phyloP scores from a whole-genome alignment of 2,888 invertebrate genomes.

The Tenthredo amoena region DNA sequence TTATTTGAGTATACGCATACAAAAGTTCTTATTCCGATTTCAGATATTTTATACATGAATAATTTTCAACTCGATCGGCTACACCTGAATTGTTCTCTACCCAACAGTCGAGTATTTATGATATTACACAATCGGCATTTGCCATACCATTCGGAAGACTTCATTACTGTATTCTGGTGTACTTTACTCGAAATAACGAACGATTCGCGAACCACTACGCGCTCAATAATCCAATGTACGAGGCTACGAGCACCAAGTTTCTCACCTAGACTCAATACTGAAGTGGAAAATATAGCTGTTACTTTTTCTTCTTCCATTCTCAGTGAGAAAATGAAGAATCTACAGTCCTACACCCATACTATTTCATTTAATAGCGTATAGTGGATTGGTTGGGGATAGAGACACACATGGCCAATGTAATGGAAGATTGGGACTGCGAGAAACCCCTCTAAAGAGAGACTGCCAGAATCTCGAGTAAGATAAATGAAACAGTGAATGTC shows the following conservation, averaged over 20 bases:
- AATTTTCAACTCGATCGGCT: constrained; percentile 10
- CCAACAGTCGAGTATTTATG: not conserved
- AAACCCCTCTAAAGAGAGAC: not conserved
- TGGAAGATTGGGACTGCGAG: constrained; percentile 31
- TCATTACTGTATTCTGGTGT: not conserved
- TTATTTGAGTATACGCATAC: no score
- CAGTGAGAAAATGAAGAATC: not conserved
- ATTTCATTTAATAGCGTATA: not conserved
- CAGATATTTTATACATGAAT: not conserved
- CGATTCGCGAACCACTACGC: not conserved
- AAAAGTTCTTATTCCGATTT: not conserved
- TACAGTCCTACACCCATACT: not conserved
- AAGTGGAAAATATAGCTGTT: not conserved
- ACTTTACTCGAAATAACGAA: not conserved
- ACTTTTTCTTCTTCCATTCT: not conserved
- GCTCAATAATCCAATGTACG: not conserved
- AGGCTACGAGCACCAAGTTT: not conserved
- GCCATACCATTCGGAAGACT: not conserved
- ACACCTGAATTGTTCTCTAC: not conserved
- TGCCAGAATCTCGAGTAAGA: constrained; percentile 47
- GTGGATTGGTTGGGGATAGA: not conserved
- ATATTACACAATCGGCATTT: not conserved
- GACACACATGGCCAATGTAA: constrained; percentile 8
- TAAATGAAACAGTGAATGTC: constrained; percentile 48
- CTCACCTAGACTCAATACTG: not conserved